A percentile compares a stretch with the other conserved stretches of the same genome.
Evolutionary conservation across 2,797 vertebrate species (phyloP).

Genomic region (Strix occidentalis): DNA sequence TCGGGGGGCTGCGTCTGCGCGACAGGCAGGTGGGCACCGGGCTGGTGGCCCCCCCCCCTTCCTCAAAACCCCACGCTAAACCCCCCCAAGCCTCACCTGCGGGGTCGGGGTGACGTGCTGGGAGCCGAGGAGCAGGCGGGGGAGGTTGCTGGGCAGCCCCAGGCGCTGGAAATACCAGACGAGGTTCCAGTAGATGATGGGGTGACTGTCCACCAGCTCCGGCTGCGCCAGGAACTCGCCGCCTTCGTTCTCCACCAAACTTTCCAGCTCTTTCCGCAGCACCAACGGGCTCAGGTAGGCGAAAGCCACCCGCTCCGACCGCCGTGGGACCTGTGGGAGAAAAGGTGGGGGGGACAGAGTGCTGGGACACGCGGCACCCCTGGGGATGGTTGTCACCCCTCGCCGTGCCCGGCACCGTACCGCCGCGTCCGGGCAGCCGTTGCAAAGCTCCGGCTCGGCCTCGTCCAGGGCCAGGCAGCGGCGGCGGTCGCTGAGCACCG

Average conservation of each 20-base stretch:
- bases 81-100: constrained; percentile 36
- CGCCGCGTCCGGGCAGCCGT: neutral
- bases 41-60: neutral
- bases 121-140: constrained; percentile 82
- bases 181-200: constrained; percentile 96
- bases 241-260: constrained; percentile 91
- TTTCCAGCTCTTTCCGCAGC: constrained; percentile 92
- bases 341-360: no score
- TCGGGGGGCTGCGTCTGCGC: constrained; percentile 64
- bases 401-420: neutral
- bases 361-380: no score
- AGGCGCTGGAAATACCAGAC: constrained; percentile 93
- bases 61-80: no score
- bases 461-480: constrained; percentile 83
- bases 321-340: neutral
- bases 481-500: constrained; percentile 79
- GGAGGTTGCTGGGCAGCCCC: constrained; percentile 84
- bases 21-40: neutral
- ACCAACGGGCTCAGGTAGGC: constrained; percentile 93
- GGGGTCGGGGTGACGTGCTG: constrained; percentile 54
- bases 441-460: constrained; percentile 64
- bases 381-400: neutral
- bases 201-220: constrained; percentile 88
- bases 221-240: constrained; percentile 86
- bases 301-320: constrained; percentile 77